These are phyloP conservation scores for Bombus polaris DNA, from an alignment of 1,140 invertebrate genomes.

Conservation along the genomic window DNA sequence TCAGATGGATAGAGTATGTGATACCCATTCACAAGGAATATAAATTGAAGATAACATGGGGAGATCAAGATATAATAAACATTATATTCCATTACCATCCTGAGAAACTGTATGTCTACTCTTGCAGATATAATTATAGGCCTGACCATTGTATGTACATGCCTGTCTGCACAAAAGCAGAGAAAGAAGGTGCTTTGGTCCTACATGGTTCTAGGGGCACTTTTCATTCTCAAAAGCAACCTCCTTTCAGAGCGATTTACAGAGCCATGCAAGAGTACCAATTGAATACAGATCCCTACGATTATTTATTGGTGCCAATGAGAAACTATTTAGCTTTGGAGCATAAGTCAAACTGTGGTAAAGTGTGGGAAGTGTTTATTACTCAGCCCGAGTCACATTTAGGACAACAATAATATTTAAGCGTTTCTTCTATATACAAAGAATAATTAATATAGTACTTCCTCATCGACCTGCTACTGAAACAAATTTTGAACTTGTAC, in stretches of 20 bases:
- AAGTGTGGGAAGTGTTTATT: conserved; percentile 80
- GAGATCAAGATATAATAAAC: conserved; percentile 99
- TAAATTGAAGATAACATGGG: conserved; percentile 95
- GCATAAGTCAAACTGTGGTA: conserved; percentile 82
- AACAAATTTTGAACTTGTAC: conserved; percentile 7
- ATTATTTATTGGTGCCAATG: conserved; percentile 82
- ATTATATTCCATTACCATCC: conserved; percentile 96
- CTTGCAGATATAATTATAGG: conserved; percentile 95
- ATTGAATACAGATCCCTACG: conserved; percentile 79
- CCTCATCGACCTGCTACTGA: background rate
- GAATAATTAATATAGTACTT: conserved; percentile 27
- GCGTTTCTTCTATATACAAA: conserved; percentile 24
- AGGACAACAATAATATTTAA: conserved; percentile 50
- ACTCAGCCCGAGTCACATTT: conserved; percentile 77
- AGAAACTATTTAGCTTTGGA: conserved; percentile 78
- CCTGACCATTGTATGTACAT: conserved; percentile 98
- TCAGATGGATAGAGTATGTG: conserved; percentile 93
- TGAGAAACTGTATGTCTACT: conserved; percentile 91
- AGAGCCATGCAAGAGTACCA: conserved; percentile 87
- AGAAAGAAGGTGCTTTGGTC: conserved; percentile 89
- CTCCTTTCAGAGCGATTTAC: conserved; percentile 91
- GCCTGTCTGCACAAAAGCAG: conserved; percentile 91
- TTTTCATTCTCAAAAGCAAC: conserved; percentile 94
- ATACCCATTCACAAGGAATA: conserved; percentile 93
- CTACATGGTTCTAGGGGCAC: conserved; percentile 94